phyloP scores from a whole-genome alignment of 2,797 vertebrate species.

The Protonibea diacanthus region DNA sequence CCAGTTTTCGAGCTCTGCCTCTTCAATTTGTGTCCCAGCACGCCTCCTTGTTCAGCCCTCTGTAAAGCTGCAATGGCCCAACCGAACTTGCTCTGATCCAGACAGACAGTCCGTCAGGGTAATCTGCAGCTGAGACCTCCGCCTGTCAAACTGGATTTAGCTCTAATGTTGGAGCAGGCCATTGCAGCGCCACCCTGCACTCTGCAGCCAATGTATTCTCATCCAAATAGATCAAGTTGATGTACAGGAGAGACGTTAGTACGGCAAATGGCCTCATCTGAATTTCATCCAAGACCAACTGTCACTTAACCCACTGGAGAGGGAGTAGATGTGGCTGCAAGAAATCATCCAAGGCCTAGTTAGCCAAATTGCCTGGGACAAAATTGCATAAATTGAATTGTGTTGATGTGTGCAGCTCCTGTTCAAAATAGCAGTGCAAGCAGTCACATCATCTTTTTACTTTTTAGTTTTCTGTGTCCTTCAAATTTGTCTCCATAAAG shows the following conservation, averaged over 20 bases:
- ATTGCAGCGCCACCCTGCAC: constrained; percentile 41
- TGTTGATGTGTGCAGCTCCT: background rate
- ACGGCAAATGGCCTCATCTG: constrained; percentile 28
- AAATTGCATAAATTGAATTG: background rate
- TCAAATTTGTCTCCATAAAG: background rate
- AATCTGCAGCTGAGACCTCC: constrained; percentile 76
- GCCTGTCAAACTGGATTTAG: constrained; percentile 79
- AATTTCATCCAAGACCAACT: constrained; percentile 13
- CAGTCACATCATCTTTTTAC: background rate
- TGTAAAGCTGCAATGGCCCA: constrained; percentile 16
- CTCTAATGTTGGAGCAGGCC: constrained; percentile 53
- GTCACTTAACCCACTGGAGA: constrained; percentile 10
- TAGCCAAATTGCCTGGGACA: constrained; percentile 2
- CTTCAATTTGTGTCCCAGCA: constrained; percentile 38
- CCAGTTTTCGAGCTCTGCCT: constrained; percentile 30
- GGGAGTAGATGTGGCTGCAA: background rate
- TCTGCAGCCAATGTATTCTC: constrained; percentile 37
- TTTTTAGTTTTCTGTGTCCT: background rate
- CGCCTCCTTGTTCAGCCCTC: constrained; percentile 26
- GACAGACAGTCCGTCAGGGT: constrained; percentile 75
- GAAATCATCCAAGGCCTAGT: constrained; percentile 11
- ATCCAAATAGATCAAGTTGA: constrained; percentile 24
- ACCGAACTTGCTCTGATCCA: constrained; percentile 64
- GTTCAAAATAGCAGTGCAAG: background rate
- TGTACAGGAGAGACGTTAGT: constrained; percentile 10